Evolutionary conservation across 2,113 vertebrate species (phyloP), one percentile per base, ranked within the genome.

Genomic region (Salvelinus alpinus): DNA sequence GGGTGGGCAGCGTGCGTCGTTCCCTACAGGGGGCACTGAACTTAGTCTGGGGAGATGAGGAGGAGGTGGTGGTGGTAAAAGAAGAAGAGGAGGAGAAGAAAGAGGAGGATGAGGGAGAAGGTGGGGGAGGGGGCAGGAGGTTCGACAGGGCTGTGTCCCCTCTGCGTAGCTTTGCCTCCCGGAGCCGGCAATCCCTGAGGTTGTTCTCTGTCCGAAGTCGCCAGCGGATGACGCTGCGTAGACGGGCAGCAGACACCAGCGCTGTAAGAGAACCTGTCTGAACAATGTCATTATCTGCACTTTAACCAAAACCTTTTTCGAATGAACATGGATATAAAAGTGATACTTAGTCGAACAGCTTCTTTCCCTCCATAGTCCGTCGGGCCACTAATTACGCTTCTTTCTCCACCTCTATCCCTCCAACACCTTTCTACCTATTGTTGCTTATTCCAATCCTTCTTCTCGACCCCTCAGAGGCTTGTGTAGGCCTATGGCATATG

Each of bases 11-110:
- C 0, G 82, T 96, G 83, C 91, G 95, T 3, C 93, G 94, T 80
- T 98, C 96, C 78, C 81, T 97, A 71, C 96, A 96, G 86, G 96
- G 94, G 62, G 95, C 96, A 22, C 92, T 97, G 72, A 95, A 90
- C 74, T 70, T 96, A 20, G 92, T 98, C 71, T 92, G 91, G 78
- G 85, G 86, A 85, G 0, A 92, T 91, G 59, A 88, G 91, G 86
- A 73, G 75, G n/a, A 81, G 34, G 92, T 11, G 71, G 70, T 71
- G 11, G 76, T 69, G 2, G 75, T 79, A 3, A n/a, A 84, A 7
- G 82, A 87, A 1, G 65, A 85, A 88, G 87, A 67, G 78, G 5
- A n/a, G 27, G 92, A 25, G 3, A 78, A 78, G 1, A 81, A 70
- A 9, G 71, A 65, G 0, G 74, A 75, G n/a, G 48, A n/a, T 3